Evolutionary conservation across 1,140 invertebrate species (phyloP), one percentile per base, ranked within the genome.

Genomic region (Chironomus striatipennis): DNA sequence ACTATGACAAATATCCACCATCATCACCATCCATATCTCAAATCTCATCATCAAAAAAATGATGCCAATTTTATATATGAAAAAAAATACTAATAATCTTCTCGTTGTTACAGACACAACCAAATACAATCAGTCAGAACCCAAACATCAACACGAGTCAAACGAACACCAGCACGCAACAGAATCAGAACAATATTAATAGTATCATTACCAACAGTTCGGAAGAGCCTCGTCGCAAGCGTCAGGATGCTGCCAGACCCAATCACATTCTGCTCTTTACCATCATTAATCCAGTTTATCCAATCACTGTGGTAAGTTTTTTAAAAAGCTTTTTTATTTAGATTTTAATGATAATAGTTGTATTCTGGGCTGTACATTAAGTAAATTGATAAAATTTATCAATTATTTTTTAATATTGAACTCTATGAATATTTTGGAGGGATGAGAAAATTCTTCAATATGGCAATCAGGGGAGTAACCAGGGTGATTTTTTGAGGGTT

Each of bases 301-400:
- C 97, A 74, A 98, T 99, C 83, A 98, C 96, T 85, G 97, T 98
- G 88, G 96, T 98, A 87, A 94, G 96, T 95, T 79, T 75, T 75
- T n/a, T 47, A 15, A 47, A 12, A 47, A 47, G 15, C 8, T 47
- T 65, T 75, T 74, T 24, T 70, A 12, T 64, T 5, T 10, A 15
- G 64, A 20, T 42, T 34, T 34, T 34, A 34, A 34, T 34, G 5
- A 34, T 34, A n/a, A n/a, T 34, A 34, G 5, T 34, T 34, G 24
- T 34, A 34, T 34, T 34, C 24, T 34, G 24, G 24, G 24, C 24
- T 34, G 24, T 34, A 34, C 5, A 34, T 34, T 34, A n/a, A n/a
- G n/a, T n/a, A n/a, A n/a, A n/a, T n/a, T n/a, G n/a, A n/a, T n/a
- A n/a, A n/a, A n/a, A n/a, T n/a, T n/a, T n/a, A n/a, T n/a, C n/a